Base-by-base conservation (phyloP, 2,113 vertebrate genomes). In the Melanerpes formicivorus region DNA sequence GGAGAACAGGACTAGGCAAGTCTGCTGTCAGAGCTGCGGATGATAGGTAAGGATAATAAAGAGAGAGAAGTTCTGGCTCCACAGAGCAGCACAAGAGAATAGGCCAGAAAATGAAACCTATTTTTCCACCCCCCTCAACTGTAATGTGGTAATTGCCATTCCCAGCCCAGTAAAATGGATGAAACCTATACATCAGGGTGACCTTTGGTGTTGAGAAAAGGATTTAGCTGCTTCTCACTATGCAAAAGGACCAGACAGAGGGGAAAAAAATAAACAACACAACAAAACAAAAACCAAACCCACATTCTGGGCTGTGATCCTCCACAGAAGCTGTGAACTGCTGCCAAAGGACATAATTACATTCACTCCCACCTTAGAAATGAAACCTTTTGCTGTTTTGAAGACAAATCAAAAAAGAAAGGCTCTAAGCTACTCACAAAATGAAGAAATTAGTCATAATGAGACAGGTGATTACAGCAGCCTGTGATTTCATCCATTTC, bases 291-390 rank as follows among this genome's bases (percentile, higher is more conserved):
- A 46, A 48, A 48, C 18, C 18, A 18, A 52, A 50, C 48, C 15
- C 5, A 30, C 7, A 1, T 91, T 91, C 58, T 85, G 54, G 60
- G 64, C 79, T 89, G 26, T 74, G 62, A 64, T 79, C 94, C 80
- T 95, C 42, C 66, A 78, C 76, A 89, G 84, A 72, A 84, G 73
- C 69, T 93, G 58, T 81, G 80, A 96, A 60, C 62, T 9, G 10
- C 44, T 54, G 77, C 86, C 93, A 90, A 88, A 95, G 62, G 62
- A 88, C 78, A 34, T 88, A 80, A 76, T 69, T 87, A 56, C 62
- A 42, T 34, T 54, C 40, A 80, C 64, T 84, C 42, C 67, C 42
- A 64, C 63, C 75, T 91, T 82, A 82, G 37, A 81, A 77, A 56
- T 54, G 27, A 37, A 73, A 59, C 32, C 29, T 58, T 85, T 58